Conservation (phyloP, 2,888 invertebrate genomes). For the Cordilura impudica region DNA sequence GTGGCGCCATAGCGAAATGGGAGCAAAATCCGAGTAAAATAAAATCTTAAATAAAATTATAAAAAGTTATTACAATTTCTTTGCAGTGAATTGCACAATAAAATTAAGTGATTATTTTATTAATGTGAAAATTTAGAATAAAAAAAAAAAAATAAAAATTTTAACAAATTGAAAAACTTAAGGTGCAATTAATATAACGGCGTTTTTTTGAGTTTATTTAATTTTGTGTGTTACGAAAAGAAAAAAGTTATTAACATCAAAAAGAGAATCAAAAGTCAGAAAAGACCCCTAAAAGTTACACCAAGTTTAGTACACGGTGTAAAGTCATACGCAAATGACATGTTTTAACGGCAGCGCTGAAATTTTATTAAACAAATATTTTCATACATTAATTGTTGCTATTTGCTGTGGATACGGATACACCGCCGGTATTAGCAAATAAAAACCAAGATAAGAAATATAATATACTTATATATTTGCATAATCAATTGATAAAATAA, state of each 20-base stretch:
- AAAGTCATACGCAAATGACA: conserved; percentile 39
- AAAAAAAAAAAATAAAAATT: neutral
- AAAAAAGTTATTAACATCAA: neutral
- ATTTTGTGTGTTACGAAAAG: neutral
- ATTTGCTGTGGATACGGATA: neutral
- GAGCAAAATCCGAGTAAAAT: conserved; percentile 14
- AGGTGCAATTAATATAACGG: neutral
- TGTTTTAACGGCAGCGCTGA: conserved; percentile 7
- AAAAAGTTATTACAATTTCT: neutral
- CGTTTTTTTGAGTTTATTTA: neutral
- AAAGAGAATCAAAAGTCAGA: neutral
- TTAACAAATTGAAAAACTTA: neutral
- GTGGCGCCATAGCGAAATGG: conserved; percentile 55
- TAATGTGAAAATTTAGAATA: neutral
- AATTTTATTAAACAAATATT: neutral
- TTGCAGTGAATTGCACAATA: neutral
- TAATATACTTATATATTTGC: neutral
- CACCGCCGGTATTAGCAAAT: conserved; percentile 15
- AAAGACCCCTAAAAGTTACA: conserved; percentile 7
- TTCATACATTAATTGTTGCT: neutral
- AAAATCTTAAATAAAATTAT: conserved; percentile 7
- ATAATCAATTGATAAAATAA: neutral
- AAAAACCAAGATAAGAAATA: neutral
- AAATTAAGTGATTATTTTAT: neutral
- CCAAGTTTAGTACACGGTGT: conserved; percentile 33